These are phyloP conservation scores for Teinopalpus imperialis DNA, from an alignment of 2,888 invertebrate species.

Conservation along the genomic window DNA sequence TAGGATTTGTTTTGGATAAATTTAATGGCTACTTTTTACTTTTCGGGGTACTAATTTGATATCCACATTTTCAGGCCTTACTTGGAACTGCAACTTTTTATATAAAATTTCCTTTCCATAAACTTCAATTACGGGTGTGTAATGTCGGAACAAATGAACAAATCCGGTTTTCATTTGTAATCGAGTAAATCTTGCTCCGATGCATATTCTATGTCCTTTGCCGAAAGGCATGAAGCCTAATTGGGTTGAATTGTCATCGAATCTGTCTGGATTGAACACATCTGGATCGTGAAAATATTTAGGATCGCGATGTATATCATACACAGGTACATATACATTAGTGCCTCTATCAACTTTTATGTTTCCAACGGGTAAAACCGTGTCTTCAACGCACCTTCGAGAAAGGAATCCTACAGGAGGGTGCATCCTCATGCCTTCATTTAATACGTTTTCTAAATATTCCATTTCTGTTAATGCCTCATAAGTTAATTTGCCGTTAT, in stretches of 20 bases:
- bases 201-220: conserved; percentile 63
- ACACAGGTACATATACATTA: conserved; percentile 48
- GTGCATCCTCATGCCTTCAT: conserved; percentile 48
- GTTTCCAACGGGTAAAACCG: conserved; percentile 53
- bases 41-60: conserved; percentile 37
- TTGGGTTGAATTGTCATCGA: conserved; percentile 40
- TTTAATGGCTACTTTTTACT: no score
- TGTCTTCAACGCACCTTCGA: conserved; percentile 45
- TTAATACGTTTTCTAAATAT: conserved; percentile 53
- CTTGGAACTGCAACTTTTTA: conserved; percentile 43
- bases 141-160: conserved; percentile 32
- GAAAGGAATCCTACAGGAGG: conserved; percentile 51
- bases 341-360: conserved; percentile 53
- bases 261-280: conserved; percentile 64
- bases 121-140: conserved; percentile 28
- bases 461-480: conserved; percentile 47
- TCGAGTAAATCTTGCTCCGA: conserved; percentile 55
- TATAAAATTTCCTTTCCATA: conserved; percentile 27
- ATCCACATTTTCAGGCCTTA: conserved; percentile 44
- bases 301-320: conserved; percentile 60
- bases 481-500: conserved; percentile 42
- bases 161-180: conserved; percentile 43
- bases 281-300: conserved; percentile 64
- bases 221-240: conserved; percentile 66
- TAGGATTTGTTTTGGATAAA: no score